Evolutionary conservation across 92 coral and sea anemone species (phyloP).

Genomic region (Phenganax stokvisi): DNA sequence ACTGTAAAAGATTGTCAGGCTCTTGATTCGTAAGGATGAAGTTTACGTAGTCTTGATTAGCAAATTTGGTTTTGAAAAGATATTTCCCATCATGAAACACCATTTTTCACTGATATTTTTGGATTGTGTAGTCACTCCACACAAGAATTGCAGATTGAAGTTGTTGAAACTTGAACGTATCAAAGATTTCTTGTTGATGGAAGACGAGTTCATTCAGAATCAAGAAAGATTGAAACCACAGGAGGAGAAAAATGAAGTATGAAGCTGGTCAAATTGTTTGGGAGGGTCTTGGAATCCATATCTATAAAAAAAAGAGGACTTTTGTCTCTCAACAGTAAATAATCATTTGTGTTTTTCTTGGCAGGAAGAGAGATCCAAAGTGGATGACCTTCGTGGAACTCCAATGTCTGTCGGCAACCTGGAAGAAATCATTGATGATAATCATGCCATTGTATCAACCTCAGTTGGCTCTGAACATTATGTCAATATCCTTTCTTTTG

Average conservation of each 20-base stretch:
- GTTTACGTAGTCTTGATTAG: too few species aligned
- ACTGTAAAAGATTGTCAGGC: too few species aligned
- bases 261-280: background rate
- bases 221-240: conserved; percentile 98
- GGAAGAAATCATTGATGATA: conserved; percentile 97
- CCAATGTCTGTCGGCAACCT: conserved; percentile 99
- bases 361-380: conserved; percentile 98
- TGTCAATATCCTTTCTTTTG: conserved; percentile 97
- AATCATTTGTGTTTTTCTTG: background rate
- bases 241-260: conserved; percentile 94
- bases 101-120: background rate
- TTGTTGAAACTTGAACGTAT: conserved; percentile 92
- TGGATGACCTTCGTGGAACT: conserved; percentile 93
- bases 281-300: too few species aligned
- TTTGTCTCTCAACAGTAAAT: background rate
- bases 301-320: background rate
- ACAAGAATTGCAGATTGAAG: conserved; percentile 93
- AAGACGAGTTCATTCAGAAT: conserved; percentile 96
- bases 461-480: conserved; percentile 99
- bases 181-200: conserved; percentile 85
- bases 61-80: too few species aligned
- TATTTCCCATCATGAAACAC: too few species aligned
- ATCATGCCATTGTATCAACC: conserved; percentile 97
- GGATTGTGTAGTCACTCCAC: conserved; percentile 74
- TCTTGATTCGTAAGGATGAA: too few species aligned